A percentile compares a stretch with the other conserved stretches of the same genome.
Evolutionary conservation across 2,113 vertebrate species (phyloP).

Genomic region (Proteles cristata): DNA sequence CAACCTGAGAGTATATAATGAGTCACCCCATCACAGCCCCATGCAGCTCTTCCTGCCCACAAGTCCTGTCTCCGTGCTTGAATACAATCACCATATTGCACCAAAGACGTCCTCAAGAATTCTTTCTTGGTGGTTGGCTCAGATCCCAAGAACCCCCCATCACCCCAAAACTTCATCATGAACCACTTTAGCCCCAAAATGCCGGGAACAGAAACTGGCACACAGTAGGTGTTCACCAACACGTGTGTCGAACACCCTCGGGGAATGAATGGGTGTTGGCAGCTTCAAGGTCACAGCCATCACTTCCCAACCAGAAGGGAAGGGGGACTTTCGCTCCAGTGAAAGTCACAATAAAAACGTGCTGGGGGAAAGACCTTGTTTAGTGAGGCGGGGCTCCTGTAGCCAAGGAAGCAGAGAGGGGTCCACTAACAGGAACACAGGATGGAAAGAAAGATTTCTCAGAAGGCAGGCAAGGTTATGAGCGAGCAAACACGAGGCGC

Average conservation of each 20-base stretch:
- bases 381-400: neutral
- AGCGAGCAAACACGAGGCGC: neutral
- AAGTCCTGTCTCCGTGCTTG: too few relatives aligned
- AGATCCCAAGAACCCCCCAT: too few relatives aligned
- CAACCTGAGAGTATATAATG: too few relatives aligned
- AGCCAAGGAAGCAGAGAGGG: neutral
- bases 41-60: too few relatives aligned
- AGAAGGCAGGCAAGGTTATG: neutral
- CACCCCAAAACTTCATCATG: too few relatives aligned
- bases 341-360: neutral
- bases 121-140: too few relatives aligned
- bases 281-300: too few relatives aligned
- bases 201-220: neutral
- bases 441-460: neutral
- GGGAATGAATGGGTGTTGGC: too few relatives aligned
- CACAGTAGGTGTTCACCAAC: neutral
- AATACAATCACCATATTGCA: too few relatives aligned
- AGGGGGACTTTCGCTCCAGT: neutral
- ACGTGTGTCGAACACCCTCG: too few relatives aligned
- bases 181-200: neutral
- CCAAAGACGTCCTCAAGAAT: too few relatives aligned
- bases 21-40: too few relatives aligned
- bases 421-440: neutral
- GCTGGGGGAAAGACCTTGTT: neutral
- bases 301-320: neutral